Evolutionary conservation across 1,140 invertebrate species (phyloP).

Genomic region (Ditylenchus dipsaci): DNA sequence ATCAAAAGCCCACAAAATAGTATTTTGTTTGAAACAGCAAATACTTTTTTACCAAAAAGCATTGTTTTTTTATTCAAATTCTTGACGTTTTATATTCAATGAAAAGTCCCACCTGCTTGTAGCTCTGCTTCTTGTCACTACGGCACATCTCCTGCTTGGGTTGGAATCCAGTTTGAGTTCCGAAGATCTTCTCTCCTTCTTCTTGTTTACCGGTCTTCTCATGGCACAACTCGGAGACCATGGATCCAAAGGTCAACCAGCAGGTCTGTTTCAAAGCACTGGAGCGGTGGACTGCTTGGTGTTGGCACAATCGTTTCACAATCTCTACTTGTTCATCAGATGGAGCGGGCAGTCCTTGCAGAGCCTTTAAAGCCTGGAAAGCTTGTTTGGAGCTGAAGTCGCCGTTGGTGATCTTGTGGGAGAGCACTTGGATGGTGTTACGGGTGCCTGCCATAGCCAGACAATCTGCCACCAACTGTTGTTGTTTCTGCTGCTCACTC

Average conservation of each 20-base stretch:
- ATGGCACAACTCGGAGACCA: conserved; percentile 37
- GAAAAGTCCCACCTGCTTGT: conserved; percentile 29
- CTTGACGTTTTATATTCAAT: too few species aligned
- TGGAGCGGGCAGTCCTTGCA: conserved; percentile 33
- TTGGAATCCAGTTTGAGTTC: conserved; percentile 13
- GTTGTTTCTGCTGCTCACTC: conserved; percentile 9
- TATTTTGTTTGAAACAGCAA: too few species aligned
- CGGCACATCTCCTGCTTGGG: conserved; percentile 32
- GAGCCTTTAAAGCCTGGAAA: conserved; percentile 18
- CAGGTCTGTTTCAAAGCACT: conserved; percentile 23
- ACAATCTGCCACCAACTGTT: conserved; percentile 31
- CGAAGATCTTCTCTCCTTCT: conserved; percentile 2
- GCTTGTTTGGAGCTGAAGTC: conserved; percentile 19
- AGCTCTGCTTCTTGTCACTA: conserved; percentile 31
- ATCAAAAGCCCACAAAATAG: too few species aligned
- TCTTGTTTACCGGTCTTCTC: conserved; percentile 20
- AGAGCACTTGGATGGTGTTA: conserved; percentile 31
- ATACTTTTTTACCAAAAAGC: too few species aligned
- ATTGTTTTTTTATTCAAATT: too few species aligned
- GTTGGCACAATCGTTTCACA: conserved; percentile 15
- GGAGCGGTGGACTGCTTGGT: conserved; percentile 14
- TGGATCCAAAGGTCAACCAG: conserved; percentile 36
- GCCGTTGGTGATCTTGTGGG: conserved; percentile 25
- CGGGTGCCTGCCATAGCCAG: conserved; percentile 37
- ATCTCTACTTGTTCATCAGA: conserved; percentile 21